Percentiles rank a stretch among this genome's conserved stretches.
phyloP scores from a whole-genome alignment of 2,113 vertebrate genomes.

The Gymnobelideus leadbeateri region DNA sequence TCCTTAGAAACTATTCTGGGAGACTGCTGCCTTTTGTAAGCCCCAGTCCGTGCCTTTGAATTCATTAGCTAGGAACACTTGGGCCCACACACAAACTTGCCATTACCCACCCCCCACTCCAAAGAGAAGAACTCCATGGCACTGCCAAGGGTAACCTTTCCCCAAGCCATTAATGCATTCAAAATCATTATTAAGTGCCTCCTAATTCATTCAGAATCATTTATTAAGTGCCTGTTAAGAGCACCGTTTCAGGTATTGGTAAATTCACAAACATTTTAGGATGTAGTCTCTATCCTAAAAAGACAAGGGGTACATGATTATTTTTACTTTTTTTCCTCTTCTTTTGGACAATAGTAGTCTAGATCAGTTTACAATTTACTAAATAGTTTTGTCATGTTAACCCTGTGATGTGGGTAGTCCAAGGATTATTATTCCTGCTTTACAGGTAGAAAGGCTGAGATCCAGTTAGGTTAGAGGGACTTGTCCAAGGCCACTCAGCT shows the following conservation, averaged over 20 bases:
- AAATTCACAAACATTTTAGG: not conserved
- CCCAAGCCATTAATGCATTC: not conserved
- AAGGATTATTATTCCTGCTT: not conserved
- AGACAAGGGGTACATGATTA: not conserved
- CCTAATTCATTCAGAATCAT: no score
- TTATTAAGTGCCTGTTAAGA: not conserved
- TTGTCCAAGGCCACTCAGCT: not conserved
- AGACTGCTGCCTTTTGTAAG: slow-evolving; percentile 60
- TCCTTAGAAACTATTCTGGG: slow-evolving; percentile 68
- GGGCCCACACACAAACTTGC: slow-evolving; percentile 27
- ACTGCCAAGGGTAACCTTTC: slow-evolving; percentile 58
- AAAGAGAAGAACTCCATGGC: slow-evolving; percentile 9
- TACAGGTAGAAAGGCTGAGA: not conserved
- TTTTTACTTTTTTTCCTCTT: not conserved
- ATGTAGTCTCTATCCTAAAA: not conserved
- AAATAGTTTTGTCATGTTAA: not conserved
- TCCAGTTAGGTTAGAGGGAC: not conserved
- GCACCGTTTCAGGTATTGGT: not conserved
- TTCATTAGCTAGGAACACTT: slow-evolving; percentile 62
- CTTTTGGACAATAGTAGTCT: not conserved
- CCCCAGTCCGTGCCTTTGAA: slow-evolving; percentile 66
- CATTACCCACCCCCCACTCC: not conserved
- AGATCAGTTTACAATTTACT: not conserved
- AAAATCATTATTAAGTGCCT: not conserved
- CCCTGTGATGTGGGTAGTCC: not conserved